Evolutionary conservation across 2,888 invertebrate species (phyloP).

Genomic region (Cacoxenus indagator): DNA sequence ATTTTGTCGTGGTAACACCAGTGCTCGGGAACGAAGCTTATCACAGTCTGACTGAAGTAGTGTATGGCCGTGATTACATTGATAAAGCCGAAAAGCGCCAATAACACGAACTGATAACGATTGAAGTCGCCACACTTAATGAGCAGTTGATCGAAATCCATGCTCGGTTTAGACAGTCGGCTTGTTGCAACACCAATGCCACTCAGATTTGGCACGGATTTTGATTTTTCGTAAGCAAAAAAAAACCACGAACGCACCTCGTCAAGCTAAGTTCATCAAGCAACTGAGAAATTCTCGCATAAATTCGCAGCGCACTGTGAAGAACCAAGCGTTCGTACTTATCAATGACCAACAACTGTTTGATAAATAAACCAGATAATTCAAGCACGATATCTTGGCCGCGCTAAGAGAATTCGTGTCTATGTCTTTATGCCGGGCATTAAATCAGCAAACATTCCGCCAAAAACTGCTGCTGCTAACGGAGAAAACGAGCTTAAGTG

Average conservation of each 20-base stretch:
- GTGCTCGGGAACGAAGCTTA: constrained; percentile 72
- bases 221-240: too few species aligned
- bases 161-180: too few species aligned
- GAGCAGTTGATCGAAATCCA: constrained; percentile 72
- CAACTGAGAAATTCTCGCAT: neutral
- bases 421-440: neutral
- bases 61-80: constrained; percentile 73
- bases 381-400: neutral
- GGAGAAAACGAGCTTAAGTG: neutral
- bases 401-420: neutral
- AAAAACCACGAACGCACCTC: neutral
- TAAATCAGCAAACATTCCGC: neutral
- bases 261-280: neutral
- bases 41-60: constrained; percentile 74
- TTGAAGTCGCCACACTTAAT: constrained; percentile 72
- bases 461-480: neutral
- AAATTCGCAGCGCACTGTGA: neutral
- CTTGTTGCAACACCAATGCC: too few species aligned
- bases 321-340: neutral
- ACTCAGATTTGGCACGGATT: too few species aligned
- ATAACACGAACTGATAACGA: constrained; percentile 71
- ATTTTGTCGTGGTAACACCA: constrained; percentile 66
- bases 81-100: constrained; percentile 72
- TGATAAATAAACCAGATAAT: neutral
- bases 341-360: neutral